Evolutionary conservation across 2,797 vertebrate genomes (phyloP).

Genomic region (Menidia menidia): DNA sequence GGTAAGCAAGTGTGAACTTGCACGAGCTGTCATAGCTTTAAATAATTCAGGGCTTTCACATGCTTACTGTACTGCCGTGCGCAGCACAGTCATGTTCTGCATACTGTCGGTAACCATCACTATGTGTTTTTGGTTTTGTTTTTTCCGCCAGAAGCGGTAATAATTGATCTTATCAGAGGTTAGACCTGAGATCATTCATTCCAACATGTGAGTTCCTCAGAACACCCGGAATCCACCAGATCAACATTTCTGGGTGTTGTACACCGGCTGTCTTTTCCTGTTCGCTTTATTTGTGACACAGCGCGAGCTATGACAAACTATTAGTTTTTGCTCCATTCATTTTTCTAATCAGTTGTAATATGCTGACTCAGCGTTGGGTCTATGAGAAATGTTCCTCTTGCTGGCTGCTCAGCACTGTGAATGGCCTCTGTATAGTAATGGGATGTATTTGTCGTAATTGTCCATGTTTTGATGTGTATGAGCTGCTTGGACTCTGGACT

Average conservation of each 20-base stretch:
- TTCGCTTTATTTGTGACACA: no score
- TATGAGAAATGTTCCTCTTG: not conserved
- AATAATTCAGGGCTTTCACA: constrained; percentile 70
- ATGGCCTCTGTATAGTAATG: not conserved
- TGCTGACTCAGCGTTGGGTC: not conserved
- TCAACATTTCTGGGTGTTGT: no score
- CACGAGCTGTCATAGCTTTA: constrained; percentile 49
- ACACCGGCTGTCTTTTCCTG: no score
- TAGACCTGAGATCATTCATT: not conserved
- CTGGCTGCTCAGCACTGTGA: not conserved
- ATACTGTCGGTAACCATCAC: constrained; percentile 5
- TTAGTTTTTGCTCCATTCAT: not conserved
- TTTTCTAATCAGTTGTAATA: not conserved
- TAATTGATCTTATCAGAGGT: constrained; percentile 16
- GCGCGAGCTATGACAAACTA: no score
- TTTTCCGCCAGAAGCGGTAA: constrained; percentile 1
- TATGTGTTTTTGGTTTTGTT: constrained; percentile 6
- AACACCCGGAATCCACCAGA: no score
- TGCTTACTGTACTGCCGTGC: constrained; percentile 36
- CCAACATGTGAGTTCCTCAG: no score
- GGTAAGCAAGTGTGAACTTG: constrained; percentile 64
- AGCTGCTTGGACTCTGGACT: constrained; percentile 16
- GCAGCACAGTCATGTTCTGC: constrained; percentile 1
- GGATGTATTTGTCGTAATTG: no score
- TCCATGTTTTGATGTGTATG: constrained; percentile 10